Percentiles rank a stretch among this genome's conserved stretches.
These are phyloP conservation scores for Mercenaria mercenaria DNA, from an alignment of 1,140 invertebrate genomes.

Conservation along the genomic window DNA sequence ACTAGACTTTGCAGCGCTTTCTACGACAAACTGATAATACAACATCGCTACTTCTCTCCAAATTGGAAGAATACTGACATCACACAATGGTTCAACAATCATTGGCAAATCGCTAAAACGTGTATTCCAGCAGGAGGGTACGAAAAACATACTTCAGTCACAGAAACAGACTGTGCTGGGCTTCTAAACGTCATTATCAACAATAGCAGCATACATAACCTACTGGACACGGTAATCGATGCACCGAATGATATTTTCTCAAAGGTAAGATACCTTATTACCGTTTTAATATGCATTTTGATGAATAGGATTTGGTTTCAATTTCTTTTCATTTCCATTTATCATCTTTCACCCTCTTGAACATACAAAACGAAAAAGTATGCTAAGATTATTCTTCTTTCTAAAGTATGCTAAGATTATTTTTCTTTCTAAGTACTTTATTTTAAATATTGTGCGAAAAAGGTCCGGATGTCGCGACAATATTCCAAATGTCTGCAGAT, in stretches of 20 bases:
- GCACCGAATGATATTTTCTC: neutral
- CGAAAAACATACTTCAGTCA: neutral
- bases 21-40: neutral
- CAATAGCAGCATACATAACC: neutral
- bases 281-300: no score
- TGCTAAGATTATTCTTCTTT: no score
- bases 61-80: neutral
- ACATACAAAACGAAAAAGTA: no score
- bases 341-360: no score
- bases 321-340: no score
- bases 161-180: neutral
- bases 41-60: neutral
- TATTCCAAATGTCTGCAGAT: no score
- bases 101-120: neutral
- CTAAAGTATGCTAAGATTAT: no score
- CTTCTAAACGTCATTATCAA: neutral
- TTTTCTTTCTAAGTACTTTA: no score
- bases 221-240: neutral
- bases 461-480: no score
- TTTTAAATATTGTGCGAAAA: no score
- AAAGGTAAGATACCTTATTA: neutral
- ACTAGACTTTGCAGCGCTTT: neutral
- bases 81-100: neutral
- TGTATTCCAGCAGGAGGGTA: conserved; percentile 1
- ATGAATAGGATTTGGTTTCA: no score